These are phyloP conservation scores for Atethmia centrago DNA, from an alignment of 2,888 invertebrate species.

Conservation along the genomic window DNA sequence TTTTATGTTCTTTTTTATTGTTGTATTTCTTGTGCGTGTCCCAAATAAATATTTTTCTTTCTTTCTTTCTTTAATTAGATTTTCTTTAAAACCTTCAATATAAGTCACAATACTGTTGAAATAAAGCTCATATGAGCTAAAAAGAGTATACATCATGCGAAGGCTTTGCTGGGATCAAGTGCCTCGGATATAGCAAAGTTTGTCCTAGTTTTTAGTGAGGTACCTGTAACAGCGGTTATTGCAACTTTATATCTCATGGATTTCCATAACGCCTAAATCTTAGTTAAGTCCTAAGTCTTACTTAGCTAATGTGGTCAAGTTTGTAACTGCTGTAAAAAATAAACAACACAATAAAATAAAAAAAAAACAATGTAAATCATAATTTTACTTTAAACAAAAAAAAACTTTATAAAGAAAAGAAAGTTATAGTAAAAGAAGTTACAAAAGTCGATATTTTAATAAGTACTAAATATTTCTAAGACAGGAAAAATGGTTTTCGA, in stretches of 20 bases:
- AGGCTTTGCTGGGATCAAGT: conserved; percentile 44
- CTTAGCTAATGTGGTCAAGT: neutral
- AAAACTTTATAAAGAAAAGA: too few species aligned
- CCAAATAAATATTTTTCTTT: too few species aligned
- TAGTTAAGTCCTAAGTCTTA: too few species aligned
- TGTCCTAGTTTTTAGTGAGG: conserved; percentile 16
- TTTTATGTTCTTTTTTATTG: too few species aligned
- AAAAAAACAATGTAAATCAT: neutral
- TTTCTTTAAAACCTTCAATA: neutral
- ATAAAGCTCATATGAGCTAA: conserved; percentile 30
- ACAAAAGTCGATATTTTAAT: neutral
- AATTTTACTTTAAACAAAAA: too few species aligned
- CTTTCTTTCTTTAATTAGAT: too few species aligned
- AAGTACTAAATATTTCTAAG: neutral
- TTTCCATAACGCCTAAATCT: neutral
- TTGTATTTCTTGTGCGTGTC: too few species aligned
- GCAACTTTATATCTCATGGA: neutral
- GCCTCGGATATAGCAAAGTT: conserved; percentile 42
- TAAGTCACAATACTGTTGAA: neutral
- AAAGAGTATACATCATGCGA: conserved; percentile 41
- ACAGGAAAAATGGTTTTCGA: neutral
- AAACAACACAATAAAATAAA: neutral
- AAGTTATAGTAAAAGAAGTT: too few species aligned
- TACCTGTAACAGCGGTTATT: conserved; percentile 18
- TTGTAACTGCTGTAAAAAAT: neutral